Evolutionary conservation across 1,140 invertebrate genomes (phyloP), one percentile per base, ranked within the genome.

Genomic region (Drosophila melanica): DNA sequence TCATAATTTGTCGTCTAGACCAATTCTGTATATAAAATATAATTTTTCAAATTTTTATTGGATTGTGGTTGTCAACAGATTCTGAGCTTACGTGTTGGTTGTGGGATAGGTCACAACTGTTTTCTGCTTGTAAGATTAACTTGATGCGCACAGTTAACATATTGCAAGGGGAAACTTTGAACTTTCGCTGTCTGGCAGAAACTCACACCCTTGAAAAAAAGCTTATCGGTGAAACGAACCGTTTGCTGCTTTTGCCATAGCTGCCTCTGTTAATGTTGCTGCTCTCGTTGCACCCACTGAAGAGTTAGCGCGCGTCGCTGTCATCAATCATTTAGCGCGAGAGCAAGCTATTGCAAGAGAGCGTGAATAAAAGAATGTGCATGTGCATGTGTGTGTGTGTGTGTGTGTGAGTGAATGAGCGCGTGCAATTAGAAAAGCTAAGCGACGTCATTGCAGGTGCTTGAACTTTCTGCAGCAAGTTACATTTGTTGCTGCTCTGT

Each of bases 171-270:
- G 50, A 82, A 82, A 81, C 70, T 81, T 78, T 82, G 60, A 77
- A 81, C 72, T 80, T 81, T 81, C 20, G 59, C 30, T 30, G 18
- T 16, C n/a, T n/a, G 50, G 8, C 50, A 35, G 16, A 35, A 60
- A 42, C 37, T 42, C 37, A 18, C 58, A 69, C 48, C 58, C 57
- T 51, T 45, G 23, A 23, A 23, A 16, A 66, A 72, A 72, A 84
- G 81, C 81, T 86, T 68, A 86, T 77, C 81, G 65, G 64, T 77
- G 81, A 81, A 77, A 75, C 81, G 81, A 85, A 85, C 81, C 81
- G 63, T 47, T 73, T 55, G 18, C 37, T 75, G 77, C 76, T 76
- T 57, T 60, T 42, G 20, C 51, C 44, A 37, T 45, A 41, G 42
- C 47, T 51, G n/a, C 37, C 14, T 14, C 39, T 55, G 60, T 60